phyloP scores from a whole-genome alignment of 2,797 vertebrate genomes.

The Melanotaenia maccullochi region DNA sequence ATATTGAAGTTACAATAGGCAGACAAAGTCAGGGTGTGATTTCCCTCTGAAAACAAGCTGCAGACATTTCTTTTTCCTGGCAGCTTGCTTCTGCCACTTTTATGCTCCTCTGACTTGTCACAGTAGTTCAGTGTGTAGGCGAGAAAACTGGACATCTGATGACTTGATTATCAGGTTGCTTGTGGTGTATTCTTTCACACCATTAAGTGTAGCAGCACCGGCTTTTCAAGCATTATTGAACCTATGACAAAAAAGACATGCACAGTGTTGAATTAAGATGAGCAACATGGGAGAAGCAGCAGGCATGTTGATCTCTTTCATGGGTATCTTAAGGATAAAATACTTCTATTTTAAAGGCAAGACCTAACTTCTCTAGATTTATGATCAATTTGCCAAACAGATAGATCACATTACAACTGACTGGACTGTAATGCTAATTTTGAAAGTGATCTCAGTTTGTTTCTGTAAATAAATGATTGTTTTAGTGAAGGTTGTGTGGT shows the following conservation, averaged over 20 bases:
- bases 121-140: constrained; percentile 14
- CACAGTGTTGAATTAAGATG: constrained; percentile 26
- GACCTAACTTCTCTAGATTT: constrained; percentile 51
- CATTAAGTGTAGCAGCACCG: constrained; percentile 38
- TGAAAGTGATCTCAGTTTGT: constrained; percentile 65
- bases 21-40: constrained; percentile 36
- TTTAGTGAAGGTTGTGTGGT: constrained; percentile 64
- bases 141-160: constrained; percentile 30
- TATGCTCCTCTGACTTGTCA: constrained; percentile 10
- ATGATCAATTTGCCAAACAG: constrained; percentile 75
- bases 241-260: constrained; percentile 25
- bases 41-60: constrained; percentile 29
- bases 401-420: constrained; percentile 53
- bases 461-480: constrained; percentile 80
- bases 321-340: constrained; percentile 38
- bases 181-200: constrained; percentile 38
- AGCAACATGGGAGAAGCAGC: constrained; percentile 12
- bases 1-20: constrained; percentile 41
- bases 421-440: constrained; percentile 57
- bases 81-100: constrained; percentile 43
- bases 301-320: constrained; percentile 27
- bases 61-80: constrained; percentile 10
- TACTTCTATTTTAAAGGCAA: constrained; percentile 46
- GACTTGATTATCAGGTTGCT: constrained; percentile 48
- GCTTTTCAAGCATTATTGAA: constrained; percentile 33